Percentiles rank a stretch among this genome's conserved stretches.
Conservation (phyloP, 2,113 vertebrate genomes). For the Oostethus manadensis region DNA sequence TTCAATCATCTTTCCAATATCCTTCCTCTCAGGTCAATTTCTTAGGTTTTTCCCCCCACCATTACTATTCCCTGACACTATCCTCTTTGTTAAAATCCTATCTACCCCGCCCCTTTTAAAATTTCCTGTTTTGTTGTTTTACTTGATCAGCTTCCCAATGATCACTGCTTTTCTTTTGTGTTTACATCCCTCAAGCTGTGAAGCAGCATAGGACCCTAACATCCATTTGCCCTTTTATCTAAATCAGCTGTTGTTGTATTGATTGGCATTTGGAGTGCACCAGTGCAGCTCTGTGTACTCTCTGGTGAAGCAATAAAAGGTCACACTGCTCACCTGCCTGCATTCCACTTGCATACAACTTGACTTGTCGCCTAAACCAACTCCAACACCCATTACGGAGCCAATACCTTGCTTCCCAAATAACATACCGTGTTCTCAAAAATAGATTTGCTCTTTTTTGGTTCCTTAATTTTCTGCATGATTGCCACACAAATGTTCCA, state of each 20-base stretch:
- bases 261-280: conserved; percentile 45
- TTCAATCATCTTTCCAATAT: conserved; percentile 62
- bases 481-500: no score
- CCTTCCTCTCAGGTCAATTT: conserved; percentile 47
- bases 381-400: background rate
- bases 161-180: background rate
- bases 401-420: background rate
- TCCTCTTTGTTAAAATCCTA: conserved; percentile 16
- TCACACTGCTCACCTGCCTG: conserved; percentile 36
- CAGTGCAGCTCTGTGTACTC: conserved; percentile 45
- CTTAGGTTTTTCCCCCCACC: conserved; percentile 30
- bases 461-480: no score
- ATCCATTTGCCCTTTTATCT: conserved; percentile 8
- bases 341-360: conserved; percentile 15
- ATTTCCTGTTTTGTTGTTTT: conserved; percentile 6
- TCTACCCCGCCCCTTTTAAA: conserved; percentile 24
- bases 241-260: conserved; percentile 41
- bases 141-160: background rate
- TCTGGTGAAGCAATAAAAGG: conserved; percentile 45
- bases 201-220: background rate
- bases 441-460: no score
- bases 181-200: background rate
- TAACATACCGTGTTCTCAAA: no score
- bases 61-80: conserved; percentile 56
- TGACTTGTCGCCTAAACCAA: conserved; percentile 4